These are phyloP conservation scores for Vanessa tameamea DNA, from an alignment of 1,140 invertebrate genomes.

Conservation along the genomic window DNA sequence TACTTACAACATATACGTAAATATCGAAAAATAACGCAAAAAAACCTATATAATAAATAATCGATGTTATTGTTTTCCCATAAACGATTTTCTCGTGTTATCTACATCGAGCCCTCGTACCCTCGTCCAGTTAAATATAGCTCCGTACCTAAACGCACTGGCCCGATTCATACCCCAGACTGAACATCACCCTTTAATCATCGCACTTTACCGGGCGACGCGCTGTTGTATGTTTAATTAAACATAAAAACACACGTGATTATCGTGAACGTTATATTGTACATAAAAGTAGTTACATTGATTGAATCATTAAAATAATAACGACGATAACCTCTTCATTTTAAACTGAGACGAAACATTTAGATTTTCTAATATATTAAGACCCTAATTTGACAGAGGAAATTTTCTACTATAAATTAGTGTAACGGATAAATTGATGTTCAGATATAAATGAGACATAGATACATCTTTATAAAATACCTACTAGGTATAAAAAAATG, in stretches of 20 bases:
- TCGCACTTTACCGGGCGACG: conserved; percentile 15
- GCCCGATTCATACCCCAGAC: conserved; percentile 24
- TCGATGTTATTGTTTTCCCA: not conserved
- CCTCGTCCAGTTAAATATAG: conserved; percentile 17
- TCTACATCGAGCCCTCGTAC: not conserved
- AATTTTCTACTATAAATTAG: no score
- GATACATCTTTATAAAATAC: no score
- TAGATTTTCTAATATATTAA: no score
- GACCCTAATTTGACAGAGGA: no score
- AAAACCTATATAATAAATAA: not conserved
- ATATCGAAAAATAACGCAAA: not conserved
- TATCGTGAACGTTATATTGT: not conserved
- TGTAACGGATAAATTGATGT: no score
- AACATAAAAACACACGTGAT: not conserved
- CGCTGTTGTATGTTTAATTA: not conserved
- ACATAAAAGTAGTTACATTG: no score
- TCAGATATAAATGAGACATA: no score
- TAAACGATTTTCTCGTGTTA: not conserved
- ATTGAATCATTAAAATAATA: no score
- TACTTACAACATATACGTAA: no score
- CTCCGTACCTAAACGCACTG: conserved; percentile 29
- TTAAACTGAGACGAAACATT: no score
- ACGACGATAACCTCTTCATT: no score
- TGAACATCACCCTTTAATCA: conserved; percentile 34
- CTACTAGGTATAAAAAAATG: no score